Conservation (phyloP, 92 coral and sea anemone species). For the Siderastrea radians region DNA sequence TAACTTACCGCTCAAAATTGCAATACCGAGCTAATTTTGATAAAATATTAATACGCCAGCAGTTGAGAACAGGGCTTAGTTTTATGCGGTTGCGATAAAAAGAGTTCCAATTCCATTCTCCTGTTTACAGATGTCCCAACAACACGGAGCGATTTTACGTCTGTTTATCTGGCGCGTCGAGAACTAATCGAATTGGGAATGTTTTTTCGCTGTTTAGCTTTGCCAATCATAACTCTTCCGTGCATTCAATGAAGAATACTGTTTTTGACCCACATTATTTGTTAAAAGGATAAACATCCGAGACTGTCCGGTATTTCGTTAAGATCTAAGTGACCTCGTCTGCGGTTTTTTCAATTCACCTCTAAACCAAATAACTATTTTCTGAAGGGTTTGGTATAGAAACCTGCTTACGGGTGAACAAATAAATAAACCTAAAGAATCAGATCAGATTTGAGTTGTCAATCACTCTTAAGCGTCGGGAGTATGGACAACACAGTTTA, state of each 20-base stretch:
- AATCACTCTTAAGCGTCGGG: conserved; percentile 10
- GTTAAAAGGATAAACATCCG: conserved; percentile 32
- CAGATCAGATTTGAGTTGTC: conserved; percentile 31
- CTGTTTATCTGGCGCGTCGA: neutral
- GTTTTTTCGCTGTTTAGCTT: conserved; percentile 28
- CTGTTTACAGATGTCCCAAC: conserved; percentile 36
- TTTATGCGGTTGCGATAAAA: conserved; percentile 33
- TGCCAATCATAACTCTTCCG: conserved; percentile 5
- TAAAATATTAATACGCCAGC: conserved; percentile 34
- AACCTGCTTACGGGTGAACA: conserved; percentile 8
- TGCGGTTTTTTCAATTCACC: conserved; percentile 39
- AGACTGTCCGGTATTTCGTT: conserved; percentile 29
- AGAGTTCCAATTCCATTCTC: neutral
- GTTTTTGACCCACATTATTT: conserved; percentile 29
- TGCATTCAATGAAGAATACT: neutral
- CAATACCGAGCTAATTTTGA: conserved; percentile 79
- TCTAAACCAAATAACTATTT: conserved; percentile 29
- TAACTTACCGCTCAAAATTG: conserved; percentile 67
- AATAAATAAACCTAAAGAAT: conserved; percentile 34
- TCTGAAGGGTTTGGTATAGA: conserved; percentile 10
- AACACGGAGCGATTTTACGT: conserved; percentile 8
- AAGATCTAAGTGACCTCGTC: conserved; percentile 15
- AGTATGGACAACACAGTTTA: neutral
- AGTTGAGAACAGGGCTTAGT: conserved; percentile 14
- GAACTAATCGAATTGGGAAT: conserved; percentile 8